phyloP scores from a whole-genome alignment of 2,888 invertebrate genomes.

The Calliopum simillimum region DNA sequence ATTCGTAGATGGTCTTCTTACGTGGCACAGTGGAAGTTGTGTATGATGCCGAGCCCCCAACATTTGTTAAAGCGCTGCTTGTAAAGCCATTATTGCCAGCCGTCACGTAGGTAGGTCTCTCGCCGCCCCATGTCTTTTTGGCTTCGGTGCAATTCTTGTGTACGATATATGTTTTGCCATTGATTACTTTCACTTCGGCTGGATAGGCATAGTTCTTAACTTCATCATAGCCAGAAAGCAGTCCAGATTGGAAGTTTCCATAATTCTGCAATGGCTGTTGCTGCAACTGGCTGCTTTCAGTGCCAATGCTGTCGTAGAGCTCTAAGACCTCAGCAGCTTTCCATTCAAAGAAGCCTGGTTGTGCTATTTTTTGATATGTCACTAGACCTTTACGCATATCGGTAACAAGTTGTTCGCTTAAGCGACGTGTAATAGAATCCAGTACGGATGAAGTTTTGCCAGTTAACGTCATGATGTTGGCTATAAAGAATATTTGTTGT shows the following conservation, averaged over 20 bases:
- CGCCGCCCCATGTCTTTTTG: conserved; percentile 45
- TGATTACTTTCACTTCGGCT: conserved; percentile 61
- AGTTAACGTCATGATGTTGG: conserved; percentile 55
- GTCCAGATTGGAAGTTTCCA: conserved; percentile 51
- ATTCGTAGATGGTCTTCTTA: conserved; percentile 56
- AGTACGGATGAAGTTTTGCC: conserved; percentile 60
- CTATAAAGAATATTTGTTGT: conserved; percentile 50
- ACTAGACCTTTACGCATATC: conserved; percentile 61
- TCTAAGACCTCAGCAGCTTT: conserved; percentile 59
- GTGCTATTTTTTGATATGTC: conserved; percentile 55
- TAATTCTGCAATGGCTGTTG: conserved; percentile 54
- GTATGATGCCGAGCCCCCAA: conserved; percentile 22
- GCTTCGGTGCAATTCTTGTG: conserved; percentile 63
- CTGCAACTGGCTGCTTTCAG: conserved; percentile 43
- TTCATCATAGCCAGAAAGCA: conserved; percentile 59
- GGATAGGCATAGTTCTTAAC: conserved; percentile 62
- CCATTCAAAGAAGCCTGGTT: conserved; percentile 64
- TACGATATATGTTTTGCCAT: conserved; percentile 63
- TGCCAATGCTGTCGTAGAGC: conserved; percentile 42
- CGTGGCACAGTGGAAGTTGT: conserved; percentile 42
- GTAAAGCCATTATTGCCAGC: conserved; percentile 38
- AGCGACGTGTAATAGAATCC: conserved; percentile 50
- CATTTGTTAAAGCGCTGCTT: conserved; percentile 41
- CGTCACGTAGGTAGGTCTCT: conserved; percentile 37
- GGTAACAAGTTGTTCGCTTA: conserved; percentile 57